Conservation (phyloP, 2,113 vertebrate species). For the Chaetodon auriga region DNA sequence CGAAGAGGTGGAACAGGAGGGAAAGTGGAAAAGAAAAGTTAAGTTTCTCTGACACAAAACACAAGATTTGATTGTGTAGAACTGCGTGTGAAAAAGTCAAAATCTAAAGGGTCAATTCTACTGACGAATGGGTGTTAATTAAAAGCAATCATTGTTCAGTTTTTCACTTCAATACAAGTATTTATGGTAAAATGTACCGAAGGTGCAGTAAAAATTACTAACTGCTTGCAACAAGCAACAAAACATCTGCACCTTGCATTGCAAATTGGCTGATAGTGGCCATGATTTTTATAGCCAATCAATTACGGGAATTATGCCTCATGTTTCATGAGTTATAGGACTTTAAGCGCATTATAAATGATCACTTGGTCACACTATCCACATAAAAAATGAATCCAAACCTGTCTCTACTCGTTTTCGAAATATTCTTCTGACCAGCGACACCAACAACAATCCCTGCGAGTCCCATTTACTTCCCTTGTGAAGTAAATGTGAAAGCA, state of each 20-base stretch:
- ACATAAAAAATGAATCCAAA: not conserved
- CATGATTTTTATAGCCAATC: slow-evolving; percentile 7
- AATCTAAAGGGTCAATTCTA: not conserved
- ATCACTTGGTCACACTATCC: not conserved
- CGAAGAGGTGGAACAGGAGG: not conserved
- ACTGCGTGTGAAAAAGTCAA: not conserved
- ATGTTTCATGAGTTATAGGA: not conserved
- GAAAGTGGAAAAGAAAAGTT: slow-evolving; percentile 6
- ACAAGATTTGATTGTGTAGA: not conserved
- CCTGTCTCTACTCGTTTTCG: not conserved
- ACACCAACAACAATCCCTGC: not conserved
- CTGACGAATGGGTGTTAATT: no score
- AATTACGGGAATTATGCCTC: no score
- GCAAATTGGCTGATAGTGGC: not conserved
- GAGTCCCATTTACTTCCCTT: no score
- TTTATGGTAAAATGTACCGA: no score
- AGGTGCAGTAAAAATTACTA: no score
- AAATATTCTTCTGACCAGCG: slow-evolving; percentile 1
- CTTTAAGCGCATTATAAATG: not conserved
- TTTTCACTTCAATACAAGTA: no score
- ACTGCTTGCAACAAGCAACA: no score
- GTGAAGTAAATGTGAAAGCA: not conserved
- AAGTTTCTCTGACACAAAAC: slow-evolving; percentile 23
- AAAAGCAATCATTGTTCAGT: no score
- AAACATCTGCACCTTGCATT: not conserved